Evolutionary conservation across 1,140 invertebrate genomes (phyloP).

Genomic region (Reticulitermes speratus): DNA sequence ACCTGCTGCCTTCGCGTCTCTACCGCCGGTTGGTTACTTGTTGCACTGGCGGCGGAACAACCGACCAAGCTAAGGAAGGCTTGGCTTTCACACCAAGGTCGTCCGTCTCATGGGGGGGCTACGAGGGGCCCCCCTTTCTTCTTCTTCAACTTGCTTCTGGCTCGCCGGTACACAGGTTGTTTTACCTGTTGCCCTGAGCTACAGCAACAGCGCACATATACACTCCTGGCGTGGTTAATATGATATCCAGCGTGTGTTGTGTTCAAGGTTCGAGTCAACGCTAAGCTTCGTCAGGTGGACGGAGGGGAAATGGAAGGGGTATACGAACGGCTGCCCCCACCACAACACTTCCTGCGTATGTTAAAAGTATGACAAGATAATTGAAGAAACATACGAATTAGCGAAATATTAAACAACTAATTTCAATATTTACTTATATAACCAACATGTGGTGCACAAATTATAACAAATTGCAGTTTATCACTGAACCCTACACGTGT

Average conservation of each 20-base stretch:
- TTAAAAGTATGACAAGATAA: too few relatives aligned
- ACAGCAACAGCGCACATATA: background rate
- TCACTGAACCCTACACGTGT: too few relatives aligned
- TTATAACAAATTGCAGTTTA: too few relatives aligned
- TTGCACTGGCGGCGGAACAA: background rate
- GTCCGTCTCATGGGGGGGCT: background rate
- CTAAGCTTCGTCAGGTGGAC: too few relatives aligned
- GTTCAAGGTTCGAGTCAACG: too few relatives aligned
- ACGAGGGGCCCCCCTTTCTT: constrained; percentile 6
- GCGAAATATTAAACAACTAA: too few relatives aligned
- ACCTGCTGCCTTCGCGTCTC: background rate
- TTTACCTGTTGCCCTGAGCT: background rate
- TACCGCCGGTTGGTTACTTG: background rate
- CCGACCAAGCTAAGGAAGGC: background rate
- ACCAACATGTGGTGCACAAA: too few relatives aligned
- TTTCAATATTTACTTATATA: too few relatives aligned
- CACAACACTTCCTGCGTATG: too few relatives aligned
- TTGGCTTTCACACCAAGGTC: constrained; percentile 13
- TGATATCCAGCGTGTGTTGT: background rate
- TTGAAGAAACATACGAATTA: too few relatives aligned
- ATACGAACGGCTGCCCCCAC: too few relatives aligned
- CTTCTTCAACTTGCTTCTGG: background rate
- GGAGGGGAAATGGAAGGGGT: too few relatives aligned
- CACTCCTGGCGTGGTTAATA: background rate
- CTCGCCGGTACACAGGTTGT: background rate